These are phyloP conservation scores for Marisa cornuarietis DNA, from an alignment of 1,140 invertebrate genomes.

Conservation along the genomic window DNA sequence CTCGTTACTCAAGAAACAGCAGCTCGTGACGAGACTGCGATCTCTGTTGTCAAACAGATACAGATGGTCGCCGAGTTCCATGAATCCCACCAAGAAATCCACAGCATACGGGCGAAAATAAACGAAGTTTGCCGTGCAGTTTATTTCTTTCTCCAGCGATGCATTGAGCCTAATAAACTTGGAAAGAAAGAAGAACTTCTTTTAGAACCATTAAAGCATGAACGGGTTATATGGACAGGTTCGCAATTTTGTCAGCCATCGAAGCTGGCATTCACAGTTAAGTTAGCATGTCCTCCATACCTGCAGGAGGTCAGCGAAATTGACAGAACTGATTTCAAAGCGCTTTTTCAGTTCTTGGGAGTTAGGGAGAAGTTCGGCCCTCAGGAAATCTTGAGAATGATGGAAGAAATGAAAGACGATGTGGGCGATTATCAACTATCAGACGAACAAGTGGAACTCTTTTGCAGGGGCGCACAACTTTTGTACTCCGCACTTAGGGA, in stretches of 20 bases:
- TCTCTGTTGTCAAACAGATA: background rate
- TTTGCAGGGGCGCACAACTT: background rate
- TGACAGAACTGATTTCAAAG: background rate
- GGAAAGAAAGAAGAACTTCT: too few species aligned
- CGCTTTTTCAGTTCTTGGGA: constrained; percentile 15
- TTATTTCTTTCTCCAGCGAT: background rate
- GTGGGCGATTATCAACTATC: background rate
- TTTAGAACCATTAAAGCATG: background rate
- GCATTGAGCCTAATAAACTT: background rate
- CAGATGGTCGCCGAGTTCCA: background rate
- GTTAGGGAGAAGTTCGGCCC: constrained; percentile 4
- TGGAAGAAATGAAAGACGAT: constrained; percentile 1
- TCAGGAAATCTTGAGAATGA: background rate
- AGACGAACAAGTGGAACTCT: background rate
- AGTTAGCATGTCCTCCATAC: constrained; percentile 30
- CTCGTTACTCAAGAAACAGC: too few species aligned
- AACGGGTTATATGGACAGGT: constrained; percentile 12
- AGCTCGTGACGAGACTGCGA: background rate
- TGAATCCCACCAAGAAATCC: background rate
- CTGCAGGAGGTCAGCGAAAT: constrained; percentile 28
- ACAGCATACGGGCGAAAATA: background rate
- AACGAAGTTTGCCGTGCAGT: background rate
- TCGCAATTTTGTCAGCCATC: constrained; percentile 23
- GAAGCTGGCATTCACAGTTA: constrained; percentile 25
- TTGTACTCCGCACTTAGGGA: background rate